Evolutionary conservation across 2,797 vertebrate genomes (phyloP).

Genomic region (Sebastes trivittatus): DNA sequence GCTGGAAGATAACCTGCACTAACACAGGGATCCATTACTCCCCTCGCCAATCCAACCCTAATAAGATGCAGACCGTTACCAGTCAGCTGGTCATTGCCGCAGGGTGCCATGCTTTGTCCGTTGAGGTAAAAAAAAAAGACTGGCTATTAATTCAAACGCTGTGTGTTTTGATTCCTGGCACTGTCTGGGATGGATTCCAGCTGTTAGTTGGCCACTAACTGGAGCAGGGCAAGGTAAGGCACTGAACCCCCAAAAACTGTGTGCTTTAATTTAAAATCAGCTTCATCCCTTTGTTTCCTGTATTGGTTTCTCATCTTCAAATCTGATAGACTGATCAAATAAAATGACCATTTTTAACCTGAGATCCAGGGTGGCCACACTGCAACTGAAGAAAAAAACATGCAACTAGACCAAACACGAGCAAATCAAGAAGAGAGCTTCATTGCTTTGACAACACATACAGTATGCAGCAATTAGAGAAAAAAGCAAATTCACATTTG

Average conservation of each 20-base stretch:
- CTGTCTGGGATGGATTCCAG: background rate
- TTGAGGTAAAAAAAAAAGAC: background rate
- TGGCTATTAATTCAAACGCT: constrained; percentile 1
- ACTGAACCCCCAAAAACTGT: constrained; percentile 1
- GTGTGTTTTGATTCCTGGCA: background rate
- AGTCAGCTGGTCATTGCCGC: constrained; percentile 1
- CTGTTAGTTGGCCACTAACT: background rate
- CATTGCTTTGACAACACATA: too few relatives aligned
- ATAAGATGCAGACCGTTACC: constrained; percentile 10
- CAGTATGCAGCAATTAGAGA: too few relatives aligned
- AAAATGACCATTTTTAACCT: too few relatives aligned
- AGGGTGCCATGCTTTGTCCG: background rate
- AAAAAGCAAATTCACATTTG: too few relatives aligned
- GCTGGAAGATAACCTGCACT: constrained; percentile 26
- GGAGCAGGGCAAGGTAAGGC: background rate
- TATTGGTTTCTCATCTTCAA: background rate
- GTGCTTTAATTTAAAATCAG: background rate
- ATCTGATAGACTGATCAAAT: too few relatives aligned
- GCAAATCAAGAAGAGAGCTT: too few relatives aligned
- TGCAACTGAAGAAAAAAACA: too few relatives aligned
- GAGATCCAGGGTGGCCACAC: too few relatives aligned
- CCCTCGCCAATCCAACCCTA: constrained; percentile 6
- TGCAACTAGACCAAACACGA: fast-evolving
- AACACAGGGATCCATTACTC: constrained; percentile 32
- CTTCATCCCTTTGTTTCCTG: constrained; percentile 1